These are phyloP conservation scores for Anomalospiza imberbis DNA, from an alignment of 2,797 vertebrate species.

Conservation along the genomic window DNA sequence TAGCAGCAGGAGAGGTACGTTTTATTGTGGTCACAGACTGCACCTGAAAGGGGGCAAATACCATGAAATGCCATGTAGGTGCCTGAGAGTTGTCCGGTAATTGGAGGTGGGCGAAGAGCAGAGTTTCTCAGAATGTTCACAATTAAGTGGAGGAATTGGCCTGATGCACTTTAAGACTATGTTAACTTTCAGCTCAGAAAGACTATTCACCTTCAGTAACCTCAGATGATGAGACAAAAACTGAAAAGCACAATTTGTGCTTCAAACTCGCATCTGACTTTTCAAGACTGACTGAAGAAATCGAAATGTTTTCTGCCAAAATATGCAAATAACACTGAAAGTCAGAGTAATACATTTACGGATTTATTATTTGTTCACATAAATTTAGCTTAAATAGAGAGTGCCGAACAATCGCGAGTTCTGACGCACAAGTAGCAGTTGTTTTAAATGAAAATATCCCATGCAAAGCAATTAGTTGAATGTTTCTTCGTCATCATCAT, in stretches of 20 bases:
- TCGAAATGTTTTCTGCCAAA: background rate
- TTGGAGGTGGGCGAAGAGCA: background rate
- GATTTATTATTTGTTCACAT: background rate
- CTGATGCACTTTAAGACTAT: background rate
- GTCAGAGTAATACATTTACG: background rate
- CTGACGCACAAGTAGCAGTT: background rate
- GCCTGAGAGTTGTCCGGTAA: background rate
- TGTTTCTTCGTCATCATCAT: rapidly evolving
- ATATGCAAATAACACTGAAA: background rate
- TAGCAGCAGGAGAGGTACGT: background rate
- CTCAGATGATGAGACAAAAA: background rate
- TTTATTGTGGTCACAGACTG: background rate
- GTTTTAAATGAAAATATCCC: background rate
- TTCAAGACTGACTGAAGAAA: background rate
- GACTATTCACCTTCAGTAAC: background rate
- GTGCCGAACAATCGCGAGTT: background rate
- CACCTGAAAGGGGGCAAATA: background rate
- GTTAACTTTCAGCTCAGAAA: background rate
- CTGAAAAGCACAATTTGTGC: background rate
- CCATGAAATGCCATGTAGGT: background rate
- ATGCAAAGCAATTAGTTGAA: background rate
- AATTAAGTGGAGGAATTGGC: background rate
- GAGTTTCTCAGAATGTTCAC: background rate
- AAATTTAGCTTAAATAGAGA: background rate
- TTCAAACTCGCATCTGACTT: background rate